Base-by-base conservation (phyloP, 2,888 invertebrate species). In the Brassicogethes aeneus region DNA sequence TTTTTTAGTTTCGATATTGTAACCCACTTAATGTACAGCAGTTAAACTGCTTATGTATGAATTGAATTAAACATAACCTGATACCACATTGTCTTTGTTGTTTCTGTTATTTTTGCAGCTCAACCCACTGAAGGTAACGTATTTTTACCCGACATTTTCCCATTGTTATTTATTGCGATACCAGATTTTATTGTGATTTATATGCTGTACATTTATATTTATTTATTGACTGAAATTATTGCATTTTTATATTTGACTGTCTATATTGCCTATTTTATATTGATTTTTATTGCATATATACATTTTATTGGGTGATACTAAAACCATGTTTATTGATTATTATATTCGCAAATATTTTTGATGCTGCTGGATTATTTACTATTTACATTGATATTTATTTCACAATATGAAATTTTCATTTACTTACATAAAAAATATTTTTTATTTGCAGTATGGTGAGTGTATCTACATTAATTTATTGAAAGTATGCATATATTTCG, bases 71-170 rank as follows among this genome's bases (percentile, higher is more conserved):
- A 59, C 46, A 52, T 57, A 57, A 55, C 52, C 53, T 48, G 53
- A 48, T 51, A 54, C 48, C 50, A 48, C 53, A 10, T 50, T 54
- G 52, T 53, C 54, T 54, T 52, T 57, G 55, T 56, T 56, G 51
- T 55, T 57, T 58, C 50, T 56, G 48, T 52, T 56, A 43, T 52
- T 49, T 56, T 56, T 53, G 44, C 53, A 55, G 54, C 45, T 53
- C 40, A 34, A 39, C 45, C 46, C 37, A 34, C 31, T n/a, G 13
- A 44, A 50, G 51, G 51, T 48, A 50, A n/a, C 37, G 49, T 52
- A 52, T 49, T 30, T 34, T 30, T 39, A 23, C 33, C 14, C 7
- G 31, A 34, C 35, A 16, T 35, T 39, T n/a, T 33, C 17, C 34
- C 33, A 23, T 17, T 38, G 23, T 29, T 38, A 30, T 42, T 42